Conservation (phyloP, 2,888 invertebrate species). For the Coecobrya sp. region DNA sequence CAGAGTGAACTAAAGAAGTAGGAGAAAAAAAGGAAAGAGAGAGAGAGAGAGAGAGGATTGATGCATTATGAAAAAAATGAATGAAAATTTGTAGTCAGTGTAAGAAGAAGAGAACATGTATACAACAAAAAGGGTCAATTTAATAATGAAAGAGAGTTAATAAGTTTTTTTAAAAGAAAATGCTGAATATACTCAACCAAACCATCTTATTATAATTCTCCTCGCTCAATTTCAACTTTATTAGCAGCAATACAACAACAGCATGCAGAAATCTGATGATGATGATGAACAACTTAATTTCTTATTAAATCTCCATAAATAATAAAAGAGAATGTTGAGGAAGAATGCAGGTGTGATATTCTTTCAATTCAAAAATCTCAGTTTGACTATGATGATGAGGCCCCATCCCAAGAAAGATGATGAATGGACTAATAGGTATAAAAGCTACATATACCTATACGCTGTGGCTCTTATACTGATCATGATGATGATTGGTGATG, state of each 20-base stretch:
- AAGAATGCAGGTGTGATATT: slow-evolving; percentile 57
- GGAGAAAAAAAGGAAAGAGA: slow-evolving; percentile 9
- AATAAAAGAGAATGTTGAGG: slow-evolving; percentile 8
- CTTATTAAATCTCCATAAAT: slow-evolving; percentile 72
- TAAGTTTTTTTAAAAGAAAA: slow-evolving; percentile 20
- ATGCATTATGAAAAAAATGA: slow-evolving; percentile 44
- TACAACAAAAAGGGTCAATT: slow-evolving; percentile 57
- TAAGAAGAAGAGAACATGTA: background rate
- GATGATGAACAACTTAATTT: slow-evolving; percentile 76
- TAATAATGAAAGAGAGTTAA: slow-evolving; percentile 33
- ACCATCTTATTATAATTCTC: slow-evolving; percentile 21
- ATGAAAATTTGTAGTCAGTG: slow-evolving; percentile 12
- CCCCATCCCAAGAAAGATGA: slow-evolving; percentile 57
- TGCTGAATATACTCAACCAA: slow-evolving; percentile 20
- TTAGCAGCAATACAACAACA: slow-evolving; percentile 50
- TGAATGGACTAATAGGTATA: slow-evolving; percentile 44
- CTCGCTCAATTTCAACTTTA: slow-evolving; percentile 68
- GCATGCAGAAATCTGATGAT: background rate
- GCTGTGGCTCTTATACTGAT: slow-evolving; percentile 15
- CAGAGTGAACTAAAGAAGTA: slow-evolving; percentile 26
- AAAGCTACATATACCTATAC: too few relatives aligned
- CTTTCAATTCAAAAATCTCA: slow-evolving; percentile 17
- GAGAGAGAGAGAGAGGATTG: slow-evolving; percentile 15
- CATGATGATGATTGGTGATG: slow-evolving; percentile 17
- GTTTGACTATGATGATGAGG: slow-evolving; percentile 16